Evolutionary conservation across 1,140 invertebrate species (phyloP).

Genomic region (Forficula auricularia): DNA sequence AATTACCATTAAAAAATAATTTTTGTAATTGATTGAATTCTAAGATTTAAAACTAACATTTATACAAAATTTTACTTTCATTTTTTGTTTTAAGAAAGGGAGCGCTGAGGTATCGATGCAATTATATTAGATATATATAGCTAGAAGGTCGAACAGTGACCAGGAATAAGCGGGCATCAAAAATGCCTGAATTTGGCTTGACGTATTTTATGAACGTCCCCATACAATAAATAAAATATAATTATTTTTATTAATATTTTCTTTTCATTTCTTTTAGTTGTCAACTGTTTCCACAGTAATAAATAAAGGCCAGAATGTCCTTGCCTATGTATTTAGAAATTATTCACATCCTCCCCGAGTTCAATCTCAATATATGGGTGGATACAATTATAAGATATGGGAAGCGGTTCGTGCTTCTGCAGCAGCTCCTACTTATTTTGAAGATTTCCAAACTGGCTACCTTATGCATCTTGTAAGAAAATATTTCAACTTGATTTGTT

Average conservation of each 20-base stretch:
- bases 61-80: too few species aligned
- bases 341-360: constrained; percentile 61
- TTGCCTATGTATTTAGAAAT: constrained; percentile 79
- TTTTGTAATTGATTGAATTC: too few species aligned
- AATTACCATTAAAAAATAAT: too few species aligned
- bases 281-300: constrained; percentile 64
- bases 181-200: too few species aligned
- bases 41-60: too few species aligned
- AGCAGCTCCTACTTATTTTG: constrained; percentile 84
- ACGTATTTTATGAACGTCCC: too few species aligned
- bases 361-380: constrained; percentile 64
- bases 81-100: too few species aligned
- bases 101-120: too few species aligned
- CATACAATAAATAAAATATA: too few species aligned
- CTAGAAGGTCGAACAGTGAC: too few species aligned
- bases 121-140: too few species aligned
- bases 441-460: constrained; percentile 60
- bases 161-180: too few species aligned
- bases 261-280: constrained; percentile 33
- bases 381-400: constrained; percentile 57
- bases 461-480: constrained; percentile 56
- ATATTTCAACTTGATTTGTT: constrained; percentile 1
- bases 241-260: not conserved
- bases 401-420: constrained; percentile 78
- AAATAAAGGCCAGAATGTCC: constrained; percentile 49